Evolutionary conservation across 2,888 invertebrate genomes (phyloP).

Genomic region (Autographa pulchrina): DNA sequence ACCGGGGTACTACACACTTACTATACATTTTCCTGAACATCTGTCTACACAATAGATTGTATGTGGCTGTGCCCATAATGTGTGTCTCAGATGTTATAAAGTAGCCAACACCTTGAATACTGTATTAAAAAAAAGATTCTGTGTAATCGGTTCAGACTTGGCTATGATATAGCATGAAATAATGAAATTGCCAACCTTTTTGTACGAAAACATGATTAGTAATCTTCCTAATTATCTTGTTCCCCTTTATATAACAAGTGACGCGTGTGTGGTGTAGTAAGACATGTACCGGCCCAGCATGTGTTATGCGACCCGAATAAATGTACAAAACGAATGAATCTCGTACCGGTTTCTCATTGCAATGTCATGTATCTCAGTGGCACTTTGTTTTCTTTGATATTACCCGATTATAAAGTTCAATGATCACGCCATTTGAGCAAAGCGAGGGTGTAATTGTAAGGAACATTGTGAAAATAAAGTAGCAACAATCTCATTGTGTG

Average conservation of each 20-base stretch:
- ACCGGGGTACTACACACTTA: too few species aligned
- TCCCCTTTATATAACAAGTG: conserved; percentile 11
- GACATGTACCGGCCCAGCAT: not conserved
- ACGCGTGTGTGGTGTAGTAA: conserved; percentile 5
- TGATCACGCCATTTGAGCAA: not conserved
- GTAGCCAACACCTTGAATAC: too few species aligned
- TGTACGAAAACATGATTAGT: too few species aligned
- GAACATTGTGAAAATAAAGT: conserved; percentile 23
- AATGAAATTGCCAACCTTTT: too few species aligned
- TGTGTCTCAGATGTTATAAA: too few species aligned
- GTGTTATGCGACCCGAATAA: conserved; percentile 29
- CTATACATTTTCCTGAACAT: too few species aligned
- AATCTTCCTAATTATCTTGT: not conserved
- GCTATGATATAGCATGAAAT: too few species aligned
- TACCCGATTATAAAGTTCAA: not conserved
- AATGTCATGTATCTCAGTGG: conserved; percentile 17
- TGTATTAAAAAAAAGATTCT: too few species aligned
- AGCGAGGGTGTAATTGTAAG: not conserved
- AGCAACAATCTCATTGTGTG: conserved; percentile 26
- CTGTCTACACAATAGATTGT: too few species aligned
- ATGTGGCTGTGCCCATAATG: too few species aligned
- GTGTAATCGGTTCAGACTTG: too few species aligned
- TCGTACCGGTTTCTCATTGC: conserved; percentile 23
- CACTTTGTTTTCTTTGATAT: conserved; percentile 22
- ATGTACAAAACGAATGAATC: conserved; percentile 55